Percentiles rank a stretch among this genome's conserved stretches.
phyloP scores from a whole-genome alignment of 2,888 invertebrate species.

The Plagodis pulveraria region DNA sequence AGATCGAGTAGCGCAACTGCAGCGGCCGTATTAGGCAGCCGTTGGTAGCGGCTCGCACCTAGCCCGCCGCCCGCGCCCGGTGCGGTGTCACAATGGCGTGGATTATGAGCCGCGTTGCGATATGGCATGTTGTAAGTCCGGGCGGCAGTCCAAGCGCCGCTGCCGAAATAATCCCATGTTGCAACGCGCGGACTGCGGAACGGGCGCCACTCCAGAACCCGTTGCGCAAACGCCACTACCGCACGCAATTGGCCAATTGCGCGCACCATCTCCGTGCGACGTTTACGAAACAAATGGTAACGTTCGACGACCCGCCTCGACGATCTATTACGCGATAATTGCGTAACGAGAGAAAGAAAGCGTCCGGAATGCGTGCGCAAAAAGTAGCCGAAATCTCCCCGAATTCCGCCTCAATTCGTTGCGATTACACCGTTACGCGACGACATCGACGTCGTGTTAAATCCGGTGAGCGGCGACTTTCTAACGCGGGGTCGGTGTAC shows the following conservation, averaged over 20 bases:
- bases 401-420: conserved; percentile 76
- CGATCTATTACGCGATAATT: conserved; percentile 73
- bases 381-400: conserved; percentile 75
- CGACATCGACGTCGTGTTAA: conserved; percentile 73
- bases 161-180: conserved; percentile 83
- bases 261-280: conserved; percentile 56
- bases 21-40: conserved; percentile 76
- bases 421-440: conserved; percentile 83
- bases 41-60: conserved; percentile 66
- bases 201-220: conserved; percentile 78
- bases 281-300: conserved; percentile 67
- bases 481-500: conserved; percentile 84
- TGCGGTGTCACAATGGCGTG: conserved; percentile 75
- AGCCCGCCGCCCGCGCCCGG: conserved; percentile 39
- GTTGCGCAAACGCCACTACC: conserved; percentile 71
- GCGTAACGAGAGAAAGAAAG: conserved; percentile 84
- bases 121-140: conserved; percentile 83
- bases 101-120: conserved; percentile 82
- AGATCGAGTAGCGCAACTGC: conserved; percentile 71
- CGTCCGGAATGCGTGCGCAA: conserved; percentile 78
- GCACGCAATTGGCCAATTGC: conserved; percentile 73
- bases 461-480: conserved; percentile 84
- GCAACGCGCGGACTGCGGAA: conserved; percentile 79
- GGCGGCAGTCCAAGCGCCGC: conserved; percentile 81
- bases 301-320: conserved; percentile 71